Evolutionary conservation across 2,797 vertebrate species (phyloP).

Genomic region (Cetoscarus ocellatus): DNA sequence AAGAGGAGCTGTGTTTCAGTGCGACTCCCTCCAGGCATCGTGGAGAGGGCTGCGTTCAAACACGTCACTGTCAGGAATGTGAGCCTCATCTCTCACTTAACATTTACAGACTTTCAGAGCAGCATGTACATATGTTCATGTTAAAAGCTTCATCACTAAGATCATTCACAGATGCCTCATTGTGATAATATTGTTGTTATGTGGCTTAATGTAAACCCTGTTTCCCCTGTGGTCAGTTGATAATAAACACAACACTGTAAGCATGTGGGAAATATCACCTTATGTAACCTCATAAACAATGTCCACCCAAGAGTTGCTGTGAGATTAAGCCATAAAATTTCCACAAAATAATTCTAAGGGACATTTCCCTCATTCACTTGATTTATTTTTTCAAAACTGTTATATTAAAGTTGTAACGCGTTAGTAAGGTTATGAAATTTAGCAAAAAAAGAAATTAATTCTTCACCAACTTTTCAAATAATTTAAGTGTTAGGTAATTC

Average conservation of each 20-base stretch:
- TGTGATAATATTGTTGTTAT: neutral
- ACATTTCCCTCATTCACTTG: too few species aligned
- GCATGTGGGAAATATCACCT: neutral
- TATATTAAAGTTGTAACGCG: too few species aligned
- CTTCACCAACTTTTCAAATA: too few species aligned
- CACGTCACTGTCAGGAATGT: constrained; percentile 80
- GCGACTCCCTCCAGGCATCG: constrained; percentile 63
- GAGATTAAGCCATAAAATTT: too few species aligned
- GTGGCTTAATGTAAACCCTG: neutral
- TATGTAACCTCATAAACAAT: too few species aligned
- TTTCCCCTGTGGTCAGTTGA: neutral
- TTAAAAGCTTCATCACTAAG: neutral
- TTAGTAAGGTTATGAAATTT: too few species aligned
- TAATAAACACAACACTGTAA: neutral
- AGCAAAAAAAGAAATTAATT: too few species aligned
- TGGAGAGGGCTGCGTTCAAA: constrained; percentile 68
- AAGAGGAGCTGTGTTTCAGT: constrained; percentile 68
- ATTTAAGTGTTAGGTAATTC: too few species aligned
- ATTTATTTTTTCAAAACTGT: too few species aligned
- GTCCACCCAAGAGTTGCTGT: too few species aligned
- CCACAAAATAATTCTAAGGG: too few species aligned
- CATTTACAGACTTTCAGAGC: constrained; percentile 30
- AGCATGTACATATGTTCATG: constrained; percentile 10
- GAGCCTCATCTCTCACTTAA: constrained; percentile 37
- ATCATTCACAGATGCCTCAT: constrained; percentile 1